A percentile compares a stretch with the other conserved stretches of the same genome.
These are phyloP conservation scores for Jaculus jaculus DNA, from an alignment of 2,113 vertebrate genomes.

Conservation along the genomic window DNA sequence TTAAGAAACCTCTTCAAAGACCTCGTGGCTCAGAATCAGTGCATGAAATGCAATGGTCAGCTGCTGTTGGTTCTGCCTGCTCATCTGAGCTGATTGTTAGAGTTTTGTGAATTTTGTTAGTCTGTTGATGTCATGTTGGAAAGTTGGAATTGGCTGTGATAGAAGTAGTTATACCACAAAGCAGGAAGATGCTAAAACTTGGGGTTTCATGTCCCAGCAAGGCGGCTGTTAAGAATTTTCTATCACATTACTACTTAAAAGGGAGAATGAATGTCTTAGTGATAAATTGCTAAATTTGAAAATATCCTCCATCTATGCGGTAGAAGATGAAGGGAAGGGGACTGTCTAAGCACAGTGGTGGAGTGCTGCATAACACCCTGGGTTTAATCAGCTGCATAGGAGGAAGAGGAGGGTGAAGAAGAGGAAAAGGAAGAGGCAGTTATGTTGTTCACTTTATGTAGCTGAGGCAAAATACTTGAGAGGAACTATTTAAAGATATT, in stretches of 20 bases:
- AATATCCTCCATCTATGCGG: neutral
- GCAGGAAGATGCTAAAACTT: neutral
- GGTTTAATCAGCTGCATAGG: too few species aligned
- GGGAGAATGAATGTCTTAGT: neutral
- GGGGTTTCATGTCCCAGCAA: neutral
- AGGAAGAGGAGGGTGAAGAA: neutral
- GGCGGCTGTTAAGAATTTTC: neutral
- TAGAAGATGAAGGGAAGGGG: neutral
- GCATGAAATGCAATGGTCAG: neutral
- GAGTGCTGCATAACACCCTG: neutral
- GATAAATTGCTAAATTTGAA: neutral
- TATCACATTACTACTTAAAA: neutral
- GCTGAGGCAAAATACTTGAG: too few species aligned
- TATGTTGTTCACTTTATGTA: neutral
- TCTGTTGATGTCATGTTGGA: neutral
- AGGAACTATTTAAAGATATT: too few species aligned
- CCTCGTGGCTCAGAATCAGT: neutral
- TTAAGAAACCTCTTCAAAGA: constrained; percentile 28
- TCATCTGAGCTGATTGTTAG: constrained; percentile 18
- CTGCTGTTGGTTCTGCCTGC: neutral
- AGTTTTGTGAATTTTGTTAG: constrained; percentile 27
- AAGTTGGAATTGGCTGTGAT: neutral
- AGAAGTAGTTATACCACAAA: constrained; percentile 6
- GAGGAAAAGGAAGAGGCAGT: too few species aligned
- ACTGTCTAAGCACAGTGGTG: neutral